Conservation (phyloP, 2,797 vertebrate species). For the Spinus pinus region DNA sequence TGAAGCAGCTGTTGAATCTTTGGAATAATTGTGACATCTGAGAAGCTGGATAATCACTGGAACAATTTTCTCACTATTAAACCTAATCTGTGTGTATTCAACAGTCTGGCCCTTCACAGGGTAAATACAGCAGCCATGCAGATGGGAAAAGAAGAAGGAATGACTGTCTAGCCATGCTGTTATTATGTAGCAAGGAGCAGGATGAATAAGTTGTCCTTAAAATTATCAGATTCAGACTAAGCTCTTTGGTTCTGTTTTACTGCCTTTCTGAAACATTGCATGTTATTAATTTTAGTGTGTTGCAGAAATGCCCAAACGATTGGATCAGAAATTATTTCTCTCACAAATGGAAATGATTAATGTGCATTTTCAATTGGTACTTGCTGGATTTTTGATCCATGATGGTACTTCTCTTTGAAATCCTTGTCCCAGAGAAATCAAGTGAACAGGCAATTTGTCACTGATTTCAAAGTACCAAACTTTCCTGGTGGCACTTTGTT, state of each 20-base stretch:
- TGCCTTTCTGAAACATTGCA: background rate
- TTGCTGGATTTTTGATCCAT: background rate
- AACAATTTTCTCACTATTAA: slow-evolving; percentile 33
- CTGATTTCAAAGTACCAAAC: background rate
- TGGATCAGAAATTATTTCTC: background rate
- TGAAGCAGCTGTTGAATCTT: background rate
- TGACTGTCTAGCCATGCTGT: background rate
- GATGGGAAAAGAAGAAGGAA: background rate
- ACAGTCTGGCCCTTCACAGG: background rate
- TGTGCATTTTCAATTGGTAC: background rate
- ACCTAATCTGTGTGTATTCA: slow-evolving; percentile 38
- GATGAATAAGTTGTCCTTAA: background rate
- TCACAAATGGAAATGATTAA: slow-evolving; percentile 12
- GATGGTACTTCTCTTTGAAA: background rate
- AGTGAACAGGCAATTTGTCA: background rate
- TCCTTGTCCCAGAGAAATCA: background rate
- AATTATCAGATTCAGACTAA: background rate
- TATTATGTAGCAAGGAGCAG: background rate
- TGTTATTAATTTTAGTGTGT: background rate
- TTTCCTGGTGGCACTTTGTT: background rate
- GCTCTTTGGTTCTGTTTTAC: background rate
- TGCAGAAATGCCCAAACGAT: background rate
- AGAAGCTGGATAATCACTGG: slow-evolving; percentile 5
- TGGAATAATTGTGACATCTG: background rate
- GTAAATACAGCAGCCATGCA: background rate